Evolutionary conservation across 2,888 invertebrate genomes (phyloP).

Genomic region (Mythimna impura): DNA sequence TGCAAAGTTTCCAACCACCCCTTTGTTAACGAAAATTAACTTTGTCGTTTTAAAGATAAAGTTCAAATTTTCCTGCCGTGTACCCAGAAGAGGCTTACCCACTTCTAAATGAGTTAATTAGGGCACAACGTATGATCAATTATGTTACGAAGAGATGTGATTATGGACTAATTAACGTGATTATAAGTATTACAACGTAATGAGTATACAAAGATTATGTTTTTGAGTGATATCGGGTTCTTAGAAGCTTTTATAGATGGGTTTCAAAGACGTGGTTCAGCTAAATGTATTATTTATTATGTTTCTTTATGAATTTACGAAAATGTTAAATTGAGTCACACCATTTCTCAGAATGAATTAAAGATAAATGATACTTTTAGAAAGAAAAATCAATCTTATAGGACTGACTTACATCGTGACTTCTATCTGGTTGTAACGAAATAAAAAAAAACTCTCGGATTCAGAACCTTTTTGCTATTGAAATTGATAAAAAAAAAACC

Average conservation of each 20-base stretch:
- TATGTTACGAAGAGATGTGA: slow-evolving; percentile 55
- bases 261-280: background rate
- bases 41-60: fast-evolving
- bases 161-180: slow-evolving; percentile 60
- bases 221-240: slow-evolving; percentile 17
- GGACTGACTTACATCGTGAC: background rate
- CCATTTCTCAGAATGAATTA: background rate
- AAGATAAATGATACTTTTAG: background rate
- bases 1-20: slow-evolving; percentile 1
- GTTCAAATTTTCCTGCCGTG: background rate
- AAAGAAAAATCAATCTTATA: no score
- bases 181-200: slow-evolving; percentile 42
- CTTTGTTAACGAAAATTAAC: background rate
- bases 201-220: slow-evolving; percentile 42
- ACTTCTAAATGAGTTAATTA: slow-evolving; percentile 57
- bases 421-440: no score
- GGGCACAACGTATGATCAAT: slow-evolving; percentile 62
- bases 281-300: slow-evolving; percentile 9
- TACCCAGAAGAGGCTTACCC: slow-evolving; percentile 4
- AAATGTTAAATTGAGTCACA: background rate
- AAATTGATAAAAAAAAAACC: no score
- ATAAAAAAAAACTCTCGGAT: no score
- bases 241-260: background rate
- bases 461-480: no score
- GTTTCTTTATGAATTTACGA: slow-evolving; percentile 2